phyloP scores from a whole-genome alignment of 2,113 vertebrate genomes.

The Oriolus oriolus region DNA sequence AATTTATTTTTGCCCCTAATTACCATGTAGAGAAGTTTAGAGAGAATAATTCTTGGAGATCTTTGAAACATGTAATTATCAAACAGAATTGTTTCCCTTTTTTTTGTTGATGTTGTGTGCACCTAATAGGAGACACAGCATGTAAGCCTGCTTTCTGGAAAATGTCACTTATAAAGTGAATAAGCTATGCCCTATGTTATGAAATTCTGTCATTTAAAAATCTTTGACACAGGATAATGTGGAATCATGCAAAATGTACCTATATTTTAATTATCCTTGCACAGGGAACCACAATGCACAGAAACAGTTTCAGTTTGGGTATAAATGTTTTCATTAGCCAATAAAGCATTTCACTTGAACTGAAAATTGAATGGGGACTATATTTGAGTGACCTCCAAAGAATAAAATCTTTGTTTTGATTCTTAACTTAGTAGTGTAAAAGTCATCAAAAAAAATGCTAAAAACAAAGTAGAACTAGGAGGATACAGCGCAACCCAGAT shows the following conservation, averaged over 20 bases:
- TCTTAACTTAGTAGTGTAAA: not conserved
- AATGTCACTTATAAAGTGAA: not conserved
- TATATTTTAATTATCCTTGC: not conserved
- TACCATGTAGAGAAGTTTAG: not conserved
- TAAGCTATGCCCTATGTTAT: not conserved
- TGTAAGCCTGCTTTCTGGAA: not conserved
- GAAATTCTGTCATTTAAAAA: not conserved
- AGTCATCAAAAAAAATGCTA: not conserved
- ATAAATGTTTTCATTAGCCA: not conserved
- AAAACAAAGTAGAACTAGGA: not conserved
- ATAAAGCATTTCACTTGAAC: not conserved
- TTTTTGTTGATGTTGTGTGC: not conserved
- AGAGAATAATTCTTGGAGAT: not conserved
- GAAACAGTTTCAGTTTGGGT: not conserved
- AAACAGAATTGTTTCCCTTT: not conserved
- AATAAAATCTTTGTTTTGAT: not conserved
- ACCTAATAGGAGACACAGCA: not conserved
- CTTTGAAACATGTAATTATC: not conserved
- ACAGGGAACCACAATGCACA: not conserved
- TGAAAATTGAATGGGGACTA: not conserved
- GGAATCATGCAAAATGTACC: not conserved
- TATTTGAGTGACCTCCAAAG: not conserved
- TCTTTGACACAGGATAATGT: not conserved
- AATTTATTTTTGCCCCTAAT: not conserved
- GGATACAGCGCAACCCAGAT: not conserved